These are phyloP conservation scores for Aplysia californica DNA, from an alignment of 1,140 invertebrate genomes.

Conservation along the genomic window DNA sequence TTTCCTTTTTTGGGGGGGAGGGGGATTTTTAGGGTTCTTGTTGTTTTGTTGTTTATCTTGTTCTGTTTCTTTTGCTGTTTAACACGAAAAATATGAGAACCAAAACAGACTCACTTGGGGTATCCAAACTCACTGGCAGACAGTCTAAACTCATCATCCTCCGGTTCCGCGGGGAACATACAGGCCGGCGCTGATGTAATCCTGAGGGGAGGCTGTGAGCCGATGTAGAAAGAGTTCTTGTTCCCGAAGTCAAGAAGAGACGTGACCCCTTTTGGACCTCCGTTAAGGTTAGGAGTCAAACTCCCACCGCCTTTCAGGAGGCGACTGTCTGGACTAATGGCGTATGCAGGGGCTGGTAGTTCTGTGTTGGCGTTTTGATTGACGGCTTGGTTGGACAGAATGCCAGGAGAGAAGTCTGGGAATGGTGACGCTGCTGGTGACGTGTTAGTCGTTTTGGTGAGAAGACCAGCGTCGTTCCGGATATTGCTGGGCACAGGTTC, in stretches of 20 bases:
- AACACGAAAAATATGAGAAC: background rate
- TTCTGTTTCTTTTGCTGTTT: too few species aligned
- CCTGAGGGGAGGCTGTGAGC: background rate
- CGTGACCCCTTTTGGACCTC: background rate
- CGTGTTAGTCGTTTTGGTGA: too few species aligned
- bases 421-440: too few species aligned
- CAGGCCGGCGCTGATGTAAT: background rate
- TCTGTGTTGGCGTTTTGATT: background rate
- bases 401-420: too few species aligned
- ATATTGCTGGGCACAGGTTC: too few species aligned
- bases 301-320: too few species aligned
- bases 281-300: too few species aligned
- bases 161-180: background rate
- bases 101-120: background rate
- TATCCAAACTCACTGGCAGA: background rate
- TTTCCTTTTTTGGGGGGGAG: background rate
- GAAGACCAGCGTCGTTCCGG: too few species aligned
- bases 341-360: background rate
- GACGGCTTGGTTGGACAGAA: too few species aligned
- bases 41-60: too few species aligned
- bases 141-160: background rate
- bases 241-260: background rate
- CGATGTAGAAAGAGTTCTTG: background rate
- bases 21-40: background rate
- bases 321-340: background rate